Base-by-base conservation (phyloP, 2,113 vertebrate genomes). In the Trochalopteron elliotii region DNA sequence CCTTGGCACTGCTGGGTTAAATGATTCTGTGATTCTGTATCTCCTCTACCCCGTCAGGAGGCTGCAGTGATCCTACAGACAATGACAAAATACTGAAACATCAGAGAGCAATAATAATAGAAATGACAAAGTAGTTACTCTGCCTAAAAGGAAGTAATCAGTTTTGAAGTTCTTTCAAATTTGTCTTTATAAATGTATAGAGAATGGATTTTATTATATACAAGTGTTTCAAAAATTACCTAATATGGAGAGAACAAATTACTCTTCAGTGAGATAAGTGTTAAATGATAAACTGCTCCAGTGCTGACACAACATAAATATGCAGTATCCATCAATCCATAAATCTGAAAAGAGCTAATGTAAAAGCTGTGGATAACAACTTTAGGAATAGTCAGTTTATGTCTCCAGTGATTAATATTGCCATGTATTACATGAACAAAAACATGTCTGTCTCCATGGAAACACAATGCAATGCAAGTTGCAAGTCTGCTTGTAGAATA, bases 251-350 rank as follows among this genome's bases (percentile, higher is more conserved):
- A 85, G 4, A 89, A n/a, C 24, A 37, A 53, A 85, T 77, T 80
- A 86, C 14, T 93, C 45, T 94, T 69, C 72, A 71, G 71, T 50
- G 72, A 84, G 84, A 50, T 90, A 95, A 89, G 55, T 78, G 59
- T 87, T 84, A 82, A 83, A 87, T 83, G 89, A 95, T 68, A 87
- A 94, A 95, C 42, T 90, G 77, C 59, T 76, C 28, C 23, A 89
- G 44, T 87, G 55, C 52, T 74, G 86, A 82, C 61, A 87, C 47
- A 85, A 88, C 25, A 93, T 94, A 95, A 96, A 95, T 50, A 94
- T 37, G 53, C 27, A 81, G 18, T 44, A 94, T 79, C 71, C 56
- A 83, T 80, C 76, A 57, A 84, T 65, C 79, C 72, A 93, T 94
- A 90, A 94, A 90, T 90, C 65, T 87, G 67, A 84, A 83, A 83